phyloP scores from a whole-genome alignment of 2,888 invertebrate species.

The Trissoscelio sp. region DNA sequence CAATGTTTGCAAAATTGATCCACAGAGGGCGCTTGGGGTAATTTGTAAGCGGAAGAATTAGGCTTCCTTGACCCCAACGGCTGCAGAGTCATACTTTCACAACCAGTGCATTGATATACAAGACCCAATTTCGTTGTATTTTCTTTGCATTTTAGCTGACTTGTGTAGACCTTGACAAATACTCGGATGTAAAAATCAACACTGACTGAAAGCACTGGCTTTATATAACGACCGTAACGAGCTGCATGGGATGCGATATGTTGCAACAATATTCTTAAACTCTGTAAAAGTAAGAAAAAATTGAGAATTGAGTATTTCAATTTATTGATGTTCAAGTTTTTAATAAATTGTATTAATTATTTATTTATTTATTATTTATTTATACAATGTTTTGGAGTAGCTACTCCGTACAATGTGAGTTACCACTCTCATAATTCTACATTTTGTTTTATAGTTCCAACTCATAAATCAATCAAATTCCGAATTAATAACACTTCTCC shows the following conservation, averaged over 20 bases:
- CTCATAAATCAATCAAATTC: too few relatives aligned
- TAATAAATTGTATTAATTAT: too few relatives aligned
- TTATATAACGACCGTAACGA: conserved; percentile 95
- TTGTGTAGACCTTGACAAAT: conserved; percentile 93
- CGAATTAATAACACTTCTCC: too few relatives aligned
- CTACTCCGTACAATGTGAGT: too few relatives aligned
- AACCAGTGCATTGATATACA: conserved; percentile 96
- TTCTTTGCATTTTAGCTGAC: conserved; percentile 93
- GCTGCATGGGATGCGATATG: conserved; percentile 96
- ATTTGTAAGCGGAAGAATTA: conserved; percentile 85
- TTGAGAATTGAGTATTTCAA: too few relatives aligned
- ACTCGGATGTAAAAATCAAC: conserved; percentile 98
- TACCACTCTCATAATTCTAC: too few relatives aligned
- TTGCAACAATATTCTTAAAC: conserved; percentile 95
- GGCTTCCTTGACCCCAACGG: conserved; percentile 88
- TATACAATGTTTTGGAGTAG: too few relatives aligned
- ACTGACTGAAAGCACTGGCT: conserved; percentile 94
- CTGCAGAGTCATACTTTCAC: conserved; percentile 91
- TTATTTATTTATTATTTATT: too few relatives aligned
- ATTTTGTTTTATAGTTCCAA: too few relatives aligned
- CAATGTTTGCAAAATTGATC: conserved; percentile 90
- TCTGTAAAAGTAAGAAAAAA: too few relatives aligned
- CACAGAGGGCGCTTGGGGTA: conserved; percentile 89
- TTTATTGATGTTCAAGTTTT: too few relatives aligned
- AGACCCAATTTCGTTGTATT: conserved; percentile 93